Base-by-base conservation (phyloP, 1,140 invertebrate species). In the Trichomalopsis sarcophagae region DNA sequence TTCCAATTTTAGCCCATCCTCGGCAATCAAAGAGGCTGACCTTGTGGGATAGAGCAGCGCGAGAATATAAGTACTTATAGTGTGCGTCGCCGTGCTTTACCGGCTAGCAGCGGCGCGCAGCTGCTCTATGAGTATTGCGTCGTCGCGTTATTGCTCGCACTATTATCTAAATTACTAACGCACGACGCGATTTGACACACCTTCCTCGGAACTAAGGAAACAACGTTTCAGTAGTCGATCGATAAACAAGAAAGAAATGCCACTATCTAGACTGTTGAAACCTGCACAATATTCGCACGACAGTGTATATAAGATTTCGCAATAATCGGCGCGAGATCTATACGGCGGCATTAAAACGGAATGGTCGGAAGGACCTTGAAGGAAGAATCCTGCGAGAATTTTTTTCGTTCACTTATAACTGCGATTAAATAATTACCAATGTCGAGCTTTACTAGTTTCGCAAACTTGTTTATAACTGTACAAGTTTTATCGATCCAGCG, bases 1-100 rank as follows among this genome's bases (percentile, higher is more conserved):
- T 81, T 81, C 27, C 80, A 81, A 55, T 81, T 81, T 81, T 74
- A 73, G 40, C n/a, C n/a, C 68, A 74, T 74, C 44, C 21, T 27
- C 47, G 69, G 27, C 23, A 33, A 81, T 73, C 36, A 55, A 73
- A 47, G 40, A 36, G 23, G 11, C 40, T 5, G 69, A 73, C 69
- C 44, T 81, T 50, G 33, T 36, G 23, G 44, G 6, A 74, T 11
- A 14, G 66, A 40, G 27, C 40, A 68, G 62, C 62, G 66, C 21
- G 66, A 68, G 5, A 9, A 0, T 68, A n/a, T 27, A 27, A 27
- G 27, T 27, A 27, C 27, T 27, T 27, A 27, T n/a, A n/a, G n/a
- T n/a, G 27, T 27, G 47, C 4, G 47, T 68, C 66, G 23, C 7
- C n/a, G n/a, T 36, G 33, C 7, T 27, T 68, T 23, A 23, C 66